These are phyloP conservation scores for Sphaerophoria taeniata DNA, from an alignment of 2,888 invertebrate genomes.

Conservation along the genomic window DNA sequence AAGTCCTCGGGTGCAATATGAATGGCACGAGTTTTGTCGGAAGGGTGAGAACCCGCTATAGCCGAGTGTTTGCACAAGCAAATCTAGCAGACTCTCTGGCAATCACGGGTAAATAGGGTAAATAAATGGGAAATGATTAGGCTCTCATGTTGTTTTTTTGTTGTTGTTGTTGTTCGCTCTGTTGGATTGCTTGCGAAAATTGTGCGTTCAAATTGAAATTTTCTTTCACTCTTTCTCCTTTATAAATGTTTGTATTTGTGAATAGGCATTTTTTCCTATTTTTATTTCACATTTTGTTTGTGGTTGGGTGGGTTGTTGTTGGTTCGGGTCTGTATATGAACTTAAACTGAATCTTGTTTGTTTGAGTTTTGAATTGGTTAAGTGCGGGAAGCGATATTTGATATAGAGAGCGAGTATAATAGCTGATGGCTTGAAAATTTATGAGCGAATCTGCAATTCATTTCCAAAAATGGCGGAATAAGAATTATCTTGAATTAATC, in stretches of 20 bases:
- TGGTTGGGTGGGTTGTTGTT: neutral
- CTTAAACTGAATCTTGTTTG: conserved; percentile 22
- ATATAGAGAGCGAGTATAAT: conserved; percentile 3
- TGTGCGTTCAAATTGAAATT: conserved; percentile 53
- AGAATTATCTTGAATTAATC: conserved; percentile 26
- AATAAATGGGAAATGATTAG: conserved; percentile 68
- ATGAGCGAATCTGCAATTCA: conserved; percentile 20
- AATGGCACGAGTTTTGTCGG: neutral
- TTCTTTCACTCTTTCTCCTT: conserved; percentile 2
- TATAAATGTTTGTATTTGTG: neutral
- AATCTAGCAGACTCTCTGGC: conserved; percentile 31
- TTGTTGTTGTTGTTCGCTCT: conserved; percentile 21
- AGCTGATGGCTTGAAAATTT: conserved; percentile 22
- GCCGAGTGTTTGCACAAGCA: conserved; percentile 28
- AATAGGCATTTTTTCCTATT: conserved; percentile 39
- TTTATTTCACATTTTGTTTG: neutral
- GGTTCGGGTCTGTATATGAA: neutral
- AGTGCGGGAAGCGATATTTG: conserved; percentile 32
- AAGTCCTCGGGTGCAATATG: conserved; percentile 34
- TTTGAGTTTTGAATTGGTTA: conserved; percentile 43
- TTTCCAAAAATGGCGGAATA: conserved; percentile 6
- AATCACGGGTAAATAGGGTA: conserved; percentile 35
- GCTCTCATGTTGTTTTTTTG: conserved; percentile 39
- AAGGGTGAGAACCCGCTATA: neutral
- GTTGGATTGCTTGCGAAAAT: conserved; percentile 24